phyloP scores from a whole-genome alignment of 2,113 vertebrate genomes.

The Stegostoma tigrinum region DNA sequence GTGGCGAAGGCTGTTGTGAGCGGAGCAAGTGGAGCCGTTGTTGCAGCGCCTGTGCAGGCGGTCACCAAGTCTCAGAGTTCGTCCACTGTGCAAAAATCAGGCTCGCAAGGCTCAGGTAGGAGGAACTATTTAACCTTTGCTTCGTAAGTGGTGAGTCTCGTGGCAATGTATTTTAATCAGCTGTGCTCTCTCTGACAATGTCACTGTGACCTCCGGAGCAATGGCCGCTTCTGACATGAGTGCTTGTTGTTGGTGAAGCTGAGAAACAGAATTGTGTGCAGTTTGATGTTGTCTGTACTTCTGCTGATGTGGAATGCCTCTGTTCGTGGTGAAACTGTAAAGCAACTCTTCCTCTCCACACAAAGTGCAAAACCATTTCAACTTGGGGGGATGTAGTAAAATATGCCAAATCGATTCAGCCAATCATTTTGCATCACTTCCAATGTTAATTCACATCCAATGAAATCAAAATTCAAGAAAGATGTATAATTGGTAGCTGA shows the following conservation, averaged over 20 bases:
- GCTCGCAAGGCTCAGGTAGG: constrained; percentile 77
- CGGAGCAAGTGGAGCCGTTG: constrained; percentile 66
- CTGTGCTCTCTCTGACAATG: neutral
- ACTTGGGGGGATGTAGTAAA: neutral
- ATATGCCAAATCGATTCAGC: neutral
- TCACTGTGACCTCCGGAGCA: neutral
- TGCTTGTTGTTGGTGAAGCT: neutral
- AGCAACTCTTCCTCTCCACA: neutral
- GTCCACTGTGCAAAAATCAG: constrained; percentile 69
- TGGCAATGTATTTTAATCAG: neutral
- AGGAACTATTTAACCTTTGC: neutral
- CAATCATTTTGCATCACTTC: neutral
- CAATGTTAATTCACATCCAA: neutral
- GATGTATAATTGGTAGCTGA: neutral
- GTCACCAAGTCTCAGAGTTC: constrained; percentile 72
- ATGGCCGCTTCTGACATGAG: neutral
- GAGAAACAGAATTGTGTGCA: neutral
- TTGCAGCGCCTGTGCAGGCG: constrained; percentile 73
- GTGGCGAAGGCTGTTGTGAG: constrained; percentile 94
- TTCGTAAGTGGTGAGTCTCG: neutral
- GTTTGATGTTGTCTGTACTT: neutral
- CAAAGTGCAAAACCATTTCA: neutral
- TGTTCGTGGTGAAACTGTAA: neutral
- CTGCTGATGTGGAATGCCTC: neutral
- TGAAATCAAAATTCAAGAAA: neutral